Evolutionary conservation across 2,888 invertebrate species (phyloP), one percentile per base, ranked within the genome.

Genomic region (Macrosiphum euphorbiae): DNA sequence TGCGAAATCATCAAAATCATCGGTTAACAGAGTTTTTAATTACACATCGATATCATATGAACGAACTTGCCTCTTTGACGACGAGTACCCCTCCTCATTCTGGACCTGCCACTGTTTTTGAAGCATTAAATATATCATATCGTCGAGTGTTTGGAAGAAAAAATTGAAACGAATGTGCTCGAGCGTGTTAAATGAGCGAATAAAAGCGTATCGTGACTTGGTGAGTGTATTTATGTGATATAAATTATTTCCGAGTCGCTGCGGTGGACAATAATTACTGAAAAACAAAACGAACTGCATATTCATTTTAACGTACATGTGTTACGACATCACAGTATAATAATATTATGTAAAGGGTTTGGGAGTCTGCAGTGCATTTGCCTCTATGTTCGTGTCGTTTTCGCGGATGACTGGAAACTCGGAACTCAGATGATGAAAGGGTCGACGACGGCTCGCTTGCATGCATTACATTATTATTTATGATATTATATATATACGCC

Each of bases 331-430:
- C 20, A 35, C 26, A 20, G 35, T 35, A 78, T n/a, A 24, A 78
- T n/a, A 24, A 55, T 24, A 24, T 55, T 20, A 4, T 20, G 78
- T 35, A 35, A 78, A 78, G 35, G 35, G 78, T 78, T 7, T 4
- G 47, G 28, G 28, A 78, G 78, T 78, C 35, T 35, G 47, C 47
- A 47, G 20, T 20, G 78, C 78, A 24, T 78, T 78, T 78, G 78
- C 20, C 8, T 78, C 3, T 35, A 28, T 28, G 16, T 26, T 8
- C 58, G 55, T 44, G 67, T 67, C 67, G 13, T 78, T 90, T 90
- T 78, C 50, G 67, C 35, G 90, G 67, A 78, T 50, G 67, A 90
- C 90, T 50, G 90, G 35, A 67, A 67, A 67, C 90, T 78, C 78
- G 78, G 78, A 20, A 78, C 78, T 78, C n/a, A 3, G 20, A 16